Percentiles rank a stretch among this genome's conserved stretches.
Conservation (phyloP, 2,113 vertebrate genomes). For the Trichechus manatus region DNA sequence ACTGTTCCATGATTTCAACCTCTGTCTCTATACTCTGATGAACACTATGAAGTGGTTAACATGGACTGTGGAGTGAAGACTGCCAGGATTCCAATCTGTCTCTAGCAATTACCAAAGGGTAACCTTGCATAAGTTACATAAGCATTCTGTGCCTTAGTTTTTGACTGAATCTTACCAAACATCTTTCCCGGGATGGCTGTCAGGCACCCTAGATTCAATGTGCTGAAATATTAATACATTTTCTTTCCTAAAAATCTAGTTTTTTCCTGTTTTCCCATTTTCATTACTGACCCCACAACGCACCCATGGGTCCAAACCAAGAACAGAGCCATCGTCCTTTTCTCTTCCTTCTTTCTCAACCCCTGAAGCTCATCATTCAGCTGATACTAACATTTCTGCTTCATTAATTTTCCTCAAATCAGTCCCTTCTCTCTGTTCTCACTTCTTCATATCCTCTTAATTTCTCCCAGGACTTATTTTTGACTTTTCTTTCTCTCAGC, state of each 20-base stretch:
- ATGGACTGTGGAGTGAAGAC: neutral
- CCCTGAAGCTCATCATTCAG: neutral
- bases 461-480: conserved; percentile 12
- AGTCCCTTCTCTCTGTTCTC: neutral
- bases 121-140: neutral
- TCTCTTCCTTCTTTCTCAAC: neutral
- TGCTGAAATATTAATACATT: neutral
- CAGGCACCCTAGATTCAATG: neutral
- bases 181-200: neutral
- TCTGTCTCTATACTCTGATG: neutral
- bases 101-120: neutral
- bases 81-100: neutral
- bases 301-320: neutral
- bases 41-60: neutral
- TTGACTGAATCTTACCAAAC: neutral
- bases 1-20: neutral
- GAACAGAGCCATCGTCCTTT: neutral
- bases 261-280: conserved; percentile 12
- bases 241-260: neutral
- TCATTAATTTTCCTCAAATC: neutral
- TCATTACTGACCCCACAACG: neutral
- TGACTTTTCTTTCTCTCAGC: conserved; percentile 12
- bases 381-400: neutral
- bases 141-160: neutral
- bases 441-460: conserved; percentile 4